Conservation (phyloP, 37 sponge, comb jelly and placozoan species). For the Axinella damicornis region DNA sequence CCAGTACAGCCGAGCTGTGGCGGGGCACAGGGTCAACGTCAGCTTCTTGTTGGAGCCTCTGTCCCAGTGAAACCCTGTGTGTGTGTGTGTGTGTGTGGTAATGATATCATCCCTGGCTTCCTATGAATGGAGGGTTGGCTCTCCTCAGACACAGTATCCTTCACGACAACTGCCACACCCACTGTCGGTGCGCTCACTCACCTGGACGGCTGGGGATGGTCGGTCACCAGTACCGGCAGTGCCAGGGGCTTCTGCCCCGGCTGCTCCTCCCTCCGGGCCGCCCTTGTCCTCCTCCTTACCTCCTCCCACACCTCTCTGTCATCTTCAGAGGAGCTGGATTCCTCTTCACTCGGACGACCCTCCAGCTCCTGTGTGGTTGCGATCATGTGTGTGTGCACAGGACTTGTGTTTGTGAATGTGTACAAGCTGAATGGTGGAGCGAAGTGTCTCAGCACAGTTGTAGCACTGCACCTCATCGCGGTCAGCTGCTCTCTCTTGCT, state of each 20-base stretch:
- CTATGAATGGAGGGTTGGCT: no score
- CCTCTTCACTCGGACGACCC: conserved; percentile 34
- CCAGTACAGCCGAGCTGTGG: conserved; percentile 4
- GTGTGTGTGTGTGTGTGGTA: background rate
- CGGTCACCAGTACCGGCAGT: background rate
- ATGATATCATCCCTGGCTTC: no score
- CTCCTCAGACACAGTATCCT: no score
- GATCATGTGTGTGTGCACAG: background rate
- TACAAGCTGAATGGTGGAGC: background rate
- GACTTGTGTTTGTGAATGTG: no score
- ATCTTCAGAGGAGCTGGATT: conserved; percentile 52
- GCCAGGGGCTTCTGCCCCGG: background rate
- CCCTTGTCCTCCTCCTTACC: background rate
- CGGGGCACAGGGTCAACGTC: background rate
- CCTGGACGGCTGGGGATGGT: background rate
- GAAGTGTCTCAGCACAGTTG: background rate
- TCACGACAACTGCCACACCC: no score
- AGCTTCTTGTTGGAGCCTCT: conserved; percentile 10
- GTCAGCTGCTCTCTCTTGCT: conserved; percentile 16
- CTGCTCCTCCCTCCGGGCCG: background rate
- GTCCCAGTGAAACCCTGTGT: conserved; percentile 28
- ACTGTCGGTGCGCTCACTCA: background rate
- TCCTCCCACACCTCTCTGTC: conserved; percentile 29
- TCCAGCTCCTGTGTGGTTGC: conserved; percentile 12
- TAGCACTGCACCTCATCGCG: conserved; percentile 11